A percentile compares a stretch with the other conserved stretches of the same genome.
Conservation (phyloP, 2,113 vertebrate species). For the Muntiacus reevesi region DNA sequence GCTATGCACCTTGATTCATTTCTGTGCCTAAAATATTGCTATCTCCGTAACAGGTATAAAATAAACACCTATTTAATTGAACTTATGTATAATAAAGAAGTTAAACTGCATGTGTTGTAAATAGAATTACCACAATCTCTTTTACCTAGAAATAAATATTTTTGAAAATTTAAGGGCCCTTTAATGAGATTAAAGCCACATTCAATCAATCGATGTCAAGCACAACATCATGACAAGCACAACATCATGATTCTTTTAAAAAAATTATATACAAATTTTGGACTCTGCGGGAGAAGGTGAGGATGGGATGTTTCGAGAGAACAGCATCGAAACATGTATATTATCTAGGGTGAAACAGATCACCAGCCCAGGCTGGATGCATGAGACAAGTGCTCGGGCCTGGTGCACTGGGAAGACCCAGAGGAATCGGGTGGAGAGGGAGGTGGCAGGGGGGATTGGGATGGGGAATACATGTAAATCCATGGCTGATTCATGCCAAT, state of each 20-base stretch:
- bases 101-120: background rate
- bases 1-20: background rate
- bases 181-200: background rate
- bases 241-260: background rate
- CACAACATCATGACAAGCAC: background rate
- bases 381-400: no score
- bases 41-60: background rate
- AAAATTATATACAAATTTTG: background rate
- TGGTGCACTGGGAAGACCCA: no score
- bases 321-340: no score
- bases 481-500: no score
- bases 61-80: constrained; percentile 18
- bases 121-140: background rate
- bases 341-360: no score
- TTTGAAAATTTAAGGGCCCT: background rate
- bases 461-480: no score
- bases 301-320: no score
- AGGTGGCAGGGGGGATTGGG: no score
- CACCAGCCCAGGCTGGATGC: no score
- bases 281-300: no score
- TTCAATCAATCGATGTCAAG: background rate
- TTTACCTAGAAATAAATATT: constrained; percentile 15
- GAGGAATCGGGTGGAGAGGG: no score
- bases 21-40: background rate
- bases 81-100: constrained; percentile 21